Evolutionary conservation across 1,140 invertebrate genomes (phyloP), one percentile per base, ranked within the genome.

Genomic region (Zaprionus camerounensis): DNA sequence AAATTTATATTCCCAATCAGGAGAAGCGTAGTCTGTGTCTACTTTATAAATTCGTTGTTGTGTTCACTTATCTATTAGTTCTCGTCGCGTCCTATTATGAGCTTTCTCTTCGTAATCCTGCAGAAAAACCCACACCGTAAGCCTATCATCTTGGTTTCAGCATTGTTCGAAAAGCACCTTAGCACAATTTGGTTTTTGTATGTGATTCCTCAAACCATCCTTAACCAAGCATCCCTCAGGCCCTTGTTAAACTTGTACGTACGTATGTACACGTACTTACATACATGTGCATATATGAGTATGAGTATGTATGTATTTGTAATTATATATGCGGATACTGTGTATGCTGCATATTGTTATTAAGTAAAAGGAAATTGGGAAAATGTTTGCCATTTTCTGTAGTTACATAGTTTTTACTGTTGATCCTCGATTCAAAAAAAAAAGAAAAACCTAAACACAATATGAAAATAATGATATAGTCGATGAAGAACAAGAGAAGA

Each of bases 361-460:
- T 67, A 84, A 59, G 51, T 53, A 59, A 31, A 56, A 17, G 36
- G 3, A 46, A 73, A 24, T 17, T 66, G 44, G 51, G 51, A 66
- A 78, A 67, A 51, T 51, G 38, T 67, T 62, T 76, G 51, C 62
- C 57, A 62, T 56, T 72, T 73, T 74, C 76, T 72, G 71, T 81
- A 87, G 78, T 81, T 80, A 51, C 69, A 73, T 81, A 76, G 68
- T 71, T 88, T 90, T 85, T 85, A 88, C 58, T 71, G 80, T 86
- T 80, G 83, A 87, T 26, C 58, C 41, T 64, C 41, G 51, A 66
- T 67, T 73, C 53, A 44, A 62, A 59, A 59, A 59, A 2, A 44
- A 31, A 31, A 34, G 3, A 31, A 65, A 63, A 67, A 36, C n/a
- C 22, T 56, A 59, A 44, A 72, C 31, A 65, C 38, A 22, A 68